These are phyloP conservation scores for Vanessa atalanta DNA, from an alignment of 1,140 invertebrate species.

Conservation along the genomic window DNA sequence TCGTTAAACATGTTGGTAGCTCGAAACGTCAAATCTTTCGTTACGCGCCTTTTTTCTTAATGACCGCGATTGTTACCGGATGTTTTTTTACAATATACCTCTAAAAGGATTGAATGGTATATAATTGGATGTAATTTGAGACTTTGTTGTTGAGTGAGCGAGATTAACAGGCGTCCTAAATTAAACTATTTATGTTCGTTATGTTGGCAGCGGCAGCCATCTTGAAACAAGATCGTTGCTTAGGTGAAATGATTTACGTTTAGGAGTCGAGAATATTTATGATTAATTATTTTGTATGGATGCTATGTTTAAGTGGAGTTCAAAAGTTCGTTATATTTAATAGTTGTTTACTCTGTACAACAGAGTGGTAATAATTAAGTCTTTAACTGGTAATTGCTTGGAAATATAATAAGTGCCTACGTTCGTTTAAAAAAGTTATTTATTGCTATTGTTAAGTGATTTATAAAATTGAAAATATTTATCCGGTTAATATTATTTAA, in stretches of 20 bases:
- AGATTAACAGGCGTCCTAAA: conserved; percentile 68
- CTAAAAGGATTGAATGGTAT: conserved; percentile 75
- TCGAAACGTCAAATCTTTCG: conserved; percentile 67
- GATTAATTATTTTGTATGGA: conserved; percentile 59
- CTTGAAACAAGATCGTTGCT: conserved; percentile 66
- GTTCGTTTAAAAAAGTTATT: too few relatives aligned
- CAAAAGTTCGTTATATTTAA: conserved; percentile 35
- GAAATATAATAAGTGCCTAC: too few relatives aligned
- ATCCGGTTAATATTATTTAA: too few relatives aligned
- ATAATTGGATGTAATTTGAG: conserved; percentile 79
- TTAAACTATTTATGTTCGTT: conserved; percentile 64
- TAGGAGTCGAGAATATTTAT: conserved; percentile 54
- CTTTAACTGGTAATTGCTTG: neutral
- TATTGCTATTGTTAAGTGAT: too few relatives aligned
- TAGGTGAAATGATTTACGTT: conserved; percentile 67
- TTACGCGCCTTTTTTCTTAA: conserved; percentile 75
- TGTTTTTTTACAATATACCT: conserved; percentile 65
- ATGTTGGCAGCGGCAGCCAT: conserved; percentile 63
- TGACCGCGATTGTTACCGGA: conserved; percentile 70
- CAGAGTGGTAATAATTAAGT: neutral
- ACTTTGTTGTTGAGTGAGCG: conserved; percentile 69
- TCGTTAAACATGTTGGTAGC: conserved; percentile 66
- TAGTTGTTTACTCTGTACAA: conserved; percentile 31
- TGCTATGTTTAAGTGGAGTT: conserved; percentile 40
- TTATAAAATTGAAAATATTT: too few relatives aligned